phyloP scores from a whole-genome alignment of 1,140 invertebrate genomes.

The Ericerus pela region DNA sequence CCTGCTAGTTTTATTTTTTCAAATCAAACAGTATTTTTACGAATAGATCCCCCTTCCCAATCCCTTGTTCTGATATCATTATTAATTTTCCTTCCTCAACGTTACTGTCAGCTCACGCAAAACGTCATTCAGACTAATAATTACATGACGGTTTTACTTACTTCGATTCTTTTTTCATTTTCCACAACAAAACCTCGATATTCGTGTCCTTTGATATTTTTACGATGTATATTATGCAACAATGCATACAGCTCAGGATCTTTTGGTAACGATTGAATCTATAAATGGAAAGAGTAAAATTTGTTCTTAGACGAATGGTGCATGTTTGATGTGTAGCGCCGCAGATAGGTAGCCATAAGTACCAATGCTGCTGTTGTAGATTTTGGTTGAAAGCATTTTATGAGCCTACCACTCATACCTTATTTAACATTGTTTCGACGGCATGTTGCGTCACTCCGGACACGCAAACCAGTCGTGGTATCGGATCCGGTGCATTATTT shows the following conservation, averaged over 20 bases:
- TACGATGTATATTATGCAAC: constrained; percentile 22
- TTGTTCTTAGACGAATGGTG: neutral
- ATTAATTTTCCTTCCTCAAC: too few relatives aligned
- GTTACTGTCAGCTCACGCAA: too few relatives aligned
- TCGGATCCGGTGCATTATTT: constrained; percentile 13
- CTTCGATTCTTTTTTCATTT: constrained; percentile 6
- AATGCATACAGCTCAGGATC: constrained; percentile 27
- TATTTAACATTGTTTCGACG: constrained; percentile 15
- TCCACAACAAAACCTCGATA: constrained; percentile 42
- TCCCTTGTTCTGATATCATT: too few relatives aligned
- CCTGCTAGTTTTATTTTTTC: too few relatives aligned
- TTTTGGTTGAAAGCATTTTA: too few relatives aligned
- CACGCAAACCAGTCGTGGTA: constrained; percentile 22
- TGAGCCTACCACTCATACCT: too few relatives aligned
- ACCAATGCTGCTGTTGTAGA: too few relatives aligned
- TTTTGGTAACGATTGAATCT: constrained; percentile 13
- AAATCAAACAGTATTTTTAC: too few relatives aligned
- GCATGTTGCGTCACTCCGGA: constrained; percentile 20
- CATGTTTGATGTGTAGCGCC: too few relatives aligned
- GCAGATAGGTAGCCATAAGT: too few relatives aligned
- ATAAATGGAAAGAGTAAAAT: neutral
- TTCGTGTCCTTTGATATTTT: constrained; percentile 31
- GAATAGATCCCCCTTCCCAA: too few relatives aligned
- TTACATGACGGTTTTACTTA: neutral
- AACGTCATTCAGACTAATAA: too few relatives aligned